A percentile compares a stretch with the other conserved stretches of the same genome.
phyloP scores from a whole-genome alignment of 1,140 invertebrate species.

The Achatina immaculata region DNA sequence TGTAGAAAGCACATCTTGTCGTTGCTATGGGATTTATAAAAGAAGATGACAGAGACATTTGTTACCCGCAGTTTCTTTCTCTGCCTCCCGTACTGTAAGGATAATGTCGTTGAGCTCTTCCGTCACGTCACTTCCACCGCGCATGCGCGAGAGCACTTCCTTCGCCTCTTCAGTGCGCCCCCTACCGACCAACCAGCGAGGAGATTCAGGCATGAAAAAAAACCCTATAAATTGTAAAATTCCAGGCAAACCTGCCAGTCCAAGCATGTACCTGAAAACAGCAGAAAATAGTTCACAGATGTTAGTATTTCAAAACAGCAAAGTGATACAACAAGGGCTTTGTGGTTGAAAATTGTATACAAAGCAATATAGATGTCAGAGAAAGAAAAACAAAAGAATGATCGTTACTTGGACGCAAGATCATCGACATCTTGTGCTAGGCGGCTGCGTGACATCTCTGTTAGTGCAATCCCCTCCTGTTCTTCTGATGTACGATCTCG shows the following conservation, averaged over 20 bases:
- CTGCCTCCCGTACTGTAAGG: constrained; percentile 48
- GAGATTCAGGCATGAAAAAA: constrained; percentile 66
- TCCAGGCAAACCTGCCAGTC: constrained; percentile 61
- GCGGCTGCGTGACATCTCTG: too few species aligned
- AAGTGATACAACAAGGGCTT: too few species aligned
- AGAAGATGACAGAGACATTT: not conserved
- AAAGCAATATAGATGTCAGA: too few species aligned
- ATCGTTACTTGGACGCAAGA: too few species aligned
- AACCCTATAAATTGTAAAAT: constrained; percentile 65
- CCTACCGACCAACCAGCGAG: constrained; percentile 68
- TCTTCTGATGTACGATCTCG: too few species aligned
- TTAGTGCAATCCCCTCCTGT: too few species aligned
- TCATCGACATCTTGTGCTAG: too few species aligned
- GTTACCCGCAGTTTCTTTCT: constrained; percentile 27
- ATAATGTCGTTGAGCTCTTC: constrained; percentile 55
- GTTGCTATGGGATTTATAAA: not conserved
- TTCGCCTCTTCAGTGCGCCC: constrained; percentile 67
- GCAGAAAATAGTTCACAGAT: too few species aligned
- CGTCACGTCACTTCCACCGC: constrained; percentile 57
- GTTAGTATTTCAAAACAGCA: too few species aligned
- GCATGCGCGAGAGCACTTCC: constrained; percentile 68
- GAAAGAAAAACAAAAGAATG: too few species aligned
- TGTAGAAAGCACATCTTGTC: too few species aligned
- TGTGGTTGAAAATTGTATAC: not conserved
- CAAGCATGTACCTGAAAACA: constrained; percentile 64